phyloP scores from a whole-genome alignment of 1,140 invertebrate genomes.

The Nilaparvata lugens region DNA sequence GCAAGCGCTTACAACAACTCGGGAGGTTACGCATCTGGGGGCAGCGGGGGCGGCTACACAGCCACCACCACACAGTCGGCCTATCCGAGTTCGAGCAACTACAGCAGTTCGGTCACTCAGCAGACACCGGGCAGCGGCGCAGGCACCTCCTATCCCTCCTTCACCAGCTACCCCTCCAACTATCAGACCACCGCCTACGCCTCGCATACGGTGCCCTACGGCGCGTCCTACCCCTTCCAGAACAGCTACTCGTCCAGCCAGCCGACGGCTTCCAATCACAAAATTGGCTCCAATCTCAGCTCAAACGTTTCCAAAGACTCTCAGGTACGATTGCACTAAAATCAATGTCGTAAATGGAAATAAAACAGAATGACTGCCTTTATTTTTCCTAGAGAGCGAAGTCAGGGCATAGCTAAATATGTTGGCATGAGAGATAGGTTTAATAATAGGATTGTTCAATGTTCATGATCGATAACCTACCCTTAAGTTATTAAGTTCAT shows the following conservation, averaged over 20 bases:
- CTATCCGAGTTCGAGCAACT: slow-evolving; percentile 7
- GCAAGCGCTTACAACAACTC: slow-evolving; percentile 10
- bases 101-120: neutral
- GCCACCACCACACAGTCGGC: slow-evolving; percentile 12
- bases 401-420: too few relatives aligned
- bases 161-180: too few relatives aligned
- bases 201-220: neutral
- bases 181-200: slow-evolving; percentile 7
- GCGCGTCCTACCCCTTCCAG: neutral
- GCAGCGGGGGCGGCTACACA: slow-evolving; percentile 5
- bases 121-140: neutral
- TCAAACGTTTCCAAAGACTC: slow-evolving; percentile 13
- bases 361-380: too few relatives aligned
- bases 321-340: slow-evolving; percentile 9
- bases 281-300: slow-evolving; percentile 8
- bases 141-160: too few relatives aligned
- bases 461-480: too few relatives aligned
- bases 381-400: too few relatives aligned
- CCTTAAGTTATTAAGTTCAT: too few relatives aligned
- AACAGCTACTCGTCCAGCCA: slow-evolving; percentile 5
- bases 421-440: too few relatives aligned
- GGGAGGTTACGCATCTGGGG: slow-evolving; percentile 10
- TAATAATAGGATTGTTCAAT: too few relatives aligned
- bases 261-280: slow-evolving; percentile 3
- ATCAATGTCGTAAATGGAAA: too few relatives aligned